Conservation (phyloP, 92 coral and sea anemone genomes). For the Paragorgia papillata region DNA sequence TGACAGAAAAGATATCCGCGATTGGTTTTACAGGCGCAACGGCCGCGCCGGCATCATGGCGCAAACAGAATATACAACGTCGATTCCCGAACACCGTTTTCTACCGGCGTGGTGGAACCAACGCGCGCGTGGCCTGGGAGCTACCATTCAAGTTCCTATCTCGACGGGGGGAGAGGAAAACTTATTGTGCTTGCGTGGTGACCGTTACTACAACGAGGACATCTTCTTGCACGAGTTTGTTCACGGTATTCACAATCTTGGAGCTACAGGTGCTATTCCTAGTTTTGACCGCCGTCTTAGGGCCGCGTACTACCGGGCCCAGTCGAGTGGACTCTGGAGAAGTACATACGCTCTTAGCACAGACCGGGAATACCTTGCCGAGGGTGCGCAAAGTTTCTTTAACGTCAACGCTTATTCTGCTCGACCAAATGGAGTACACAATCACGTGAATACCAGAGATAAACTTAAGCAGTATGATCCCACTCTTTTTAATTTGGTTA, state of each 20-base stretch:
- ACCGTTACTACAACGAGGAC: conserved; percentile 85
- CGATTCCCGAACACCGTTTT: conserved; percentile 86
- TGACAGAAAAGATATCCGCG: conserved; percentile 87
- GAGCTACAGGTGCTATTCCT: conserved; percentile 83
- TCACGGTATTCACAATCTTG: conserved; percentile 90
- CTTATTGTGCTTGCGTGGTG: conserved; percentile 74
- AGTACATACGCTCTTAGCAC: conserved; percentile 95
- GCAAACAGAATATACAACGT: conserved; percentile 73
- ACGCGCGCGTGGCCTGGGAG: conserved; percentile 97
- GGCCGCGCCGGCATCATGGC: conserved; percentile 98
- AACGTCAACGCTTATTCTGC: conserved; percentile 75
- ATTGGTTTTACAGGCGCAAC: conserved; percentile 73
- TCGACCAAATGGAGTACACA: conserved; percentile 83
- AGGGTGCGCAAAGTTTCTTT: conserved; percentile 92
- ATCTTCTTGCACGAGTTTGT: conserved; percentile 94
- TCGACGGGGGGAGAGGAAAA: conserved; percentile 99
- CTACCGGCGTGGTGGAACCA: conserved; percentile 84
- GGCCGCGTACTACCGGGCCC: conserved; percentile 65
- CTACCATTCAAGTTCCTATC: conserved; percentile 79
- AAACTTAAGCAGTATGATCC: conserved; percentile 74
- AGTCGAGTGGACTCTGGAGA: conserved; percentile 68
- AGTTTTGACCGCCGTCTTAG: conserved; percentile 73
- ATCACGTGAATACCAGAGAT: conserved; percentile 77
- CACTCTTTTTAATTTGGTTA: conserved; percentile 67
- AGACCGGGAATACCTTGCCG: conserved; percentile 91